Evolutionary conservation across 2,888 invertebrate genomes (phyloP), one percentile per base, ranked within the genome.

Genomic region (Heliconius hortense): DNA sequence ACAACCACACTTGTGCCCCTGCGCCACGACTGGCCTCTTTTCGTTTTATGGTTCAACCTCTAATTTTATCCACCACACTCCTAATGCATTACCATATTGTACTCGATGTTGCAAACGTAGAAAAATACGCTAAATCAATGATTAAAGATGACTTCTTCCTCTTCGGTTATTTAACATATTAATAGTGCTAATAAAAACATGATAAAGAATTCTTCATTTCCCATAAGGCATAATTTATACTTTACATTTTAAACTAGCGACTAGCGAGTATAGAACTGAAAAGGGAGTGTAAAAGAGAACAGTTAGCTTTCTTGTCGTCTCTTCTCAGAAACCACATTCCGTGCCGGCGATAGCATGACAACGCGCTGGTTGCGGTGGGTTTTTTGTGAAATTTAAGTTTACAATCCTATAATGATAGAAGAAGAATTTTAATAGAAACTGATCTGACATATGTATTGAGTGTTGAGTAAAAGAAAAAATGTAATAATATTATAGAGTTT

Each of bases 261-360:
- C 10, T n/a, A 35, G 21, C 31, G 28, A 21, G n/a, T 53, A 10
- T 69, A 56, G n/a, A 56, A 69, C 31, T 69, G 56, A 24, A 31
- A 21, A 69, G 24, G 69, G 24, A 8, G 15, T 69, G 28, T 15
- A 56, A 31, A 35, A 69, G 53, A 56, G 56, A 69, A 69, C 69
- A 56, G 56, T 35, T 69, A 69, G 15, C n/a, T 69, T 69, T 56
- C 48, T 69, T 35, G 35, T 24, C 53, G 53, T 7, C 5, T 69
- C 56, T 69, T 69, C 56, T 69, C 56, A 35, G 69, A 69, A 56
- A 35, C 31, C n/a, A 69, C 56, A 69, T 56, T 35, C 56, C 56
- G 21, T 21, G 48, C 15, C 66, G 28, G 48, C 21, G 68, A 10
- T 8, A 28, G 68, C 68, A 18, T 68, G 28, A 28, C 48, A 18